Base-by-base conservation (phyloP, 2,113 vertebrate genomes). In the Silurus asotus region DNA sequence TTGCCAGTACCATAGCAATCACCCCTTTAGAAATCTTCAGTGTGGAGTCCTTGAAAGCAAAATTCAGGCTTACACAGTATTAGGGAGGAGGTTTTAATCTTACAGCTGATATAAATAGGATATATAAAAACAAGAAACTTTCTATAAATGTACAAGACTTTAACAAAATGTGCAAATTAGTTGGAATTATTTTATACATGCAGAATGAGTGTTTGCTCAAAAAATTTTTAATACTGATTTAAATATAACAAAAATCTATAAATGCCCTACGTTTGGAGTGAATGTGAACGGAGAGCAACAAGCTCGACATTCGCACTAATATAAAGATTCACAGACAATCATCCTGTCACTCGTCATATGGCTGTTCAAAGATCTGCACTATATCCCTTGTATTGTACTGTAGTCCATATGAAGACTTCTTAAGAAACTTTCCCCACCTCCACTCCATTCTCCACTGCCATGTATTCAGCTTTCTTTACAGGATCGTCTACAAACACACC, bases 401-500 rank as follows among this genome's bases (percentile, higher is more conserved):
- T 45, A 53, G 14, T 74, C 19, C 56, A 62, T 20, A 20, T 28
- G 55, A 76, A 49, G 55, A 45, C 53, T 48, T 8, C 20, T 45
- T 77, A 37, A 1, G 65, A 59, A 72, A 72, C 37, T 51, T 80
- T 37, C 19, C 25, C 72, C 59, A 28, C 23, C 17, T 76, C 84
- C n/a, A 28, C 25, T 19, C n/a, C 23, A 25, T 86, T n/a, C 13
- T 25, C 55, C 37, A 72, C 37, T 70, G 53, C 7, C 56, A 45
- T 5, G 55, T 74, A 62, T 8, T 17, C 75, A 13, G 6, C 56
- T 15, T 72, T 64, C 56, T 62, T 70, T 81, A 19, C 5, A 7
- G 51, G 45, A 81, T 81, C 79, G 62, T 15, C 23, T 37, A 81
- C 49, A 86, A 51, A 80, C 55, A 77, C 8, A 84, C 19, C 5